Evolutionary conservation across 1,140 invertebrate species (phyloP).

Genomic region (Temnothorax nylanderi): DNA sequence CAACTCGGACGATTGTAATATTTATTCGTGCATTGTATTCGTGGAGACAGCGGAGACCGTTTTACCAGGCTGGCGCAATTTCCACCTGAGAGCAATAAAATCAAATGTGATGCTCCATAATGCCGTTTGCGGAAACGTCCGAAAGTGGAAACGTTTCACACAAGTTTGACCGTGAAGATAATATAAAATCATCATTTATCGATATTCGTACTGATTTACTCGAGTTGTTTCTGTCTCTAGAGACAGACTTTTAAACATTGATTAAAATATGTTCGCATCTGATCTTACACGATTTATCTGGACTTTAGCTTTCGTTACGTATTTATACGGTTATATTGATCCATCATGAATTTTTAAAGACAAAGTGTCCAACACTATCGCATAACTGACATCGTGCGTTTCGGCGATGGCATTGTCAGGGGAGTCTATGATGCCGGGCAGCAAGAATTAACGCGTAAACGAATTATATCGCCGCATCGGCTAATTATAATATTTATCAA

Average conservation of each 20-base stretch:
- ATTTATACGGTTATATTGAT: neutral
- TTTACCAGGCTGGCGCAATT: conserved; percentile 3
- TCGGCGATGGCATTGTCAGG: conserved; percentile 7
- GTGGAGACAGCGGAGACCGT: neutral
- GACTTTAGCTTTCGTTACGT: neutral
- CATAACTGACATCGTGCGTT: conserved; percentile 24
- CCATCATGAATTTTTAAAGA: neutral
- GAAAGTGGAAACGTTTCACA: too few relatives aligned
- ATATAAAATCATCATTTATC: neutral
- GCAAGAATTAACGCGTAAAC: conserved; percentile 62
- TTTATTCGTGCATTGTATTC: conserved; percentile 58
- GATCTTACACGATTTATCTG: neutral
- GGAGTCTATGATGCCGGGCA: neutral
- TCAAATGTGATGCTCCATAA: neutral
- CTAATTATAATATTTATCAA: conserved; percentile 81
- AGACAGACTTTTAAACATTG: neutral
- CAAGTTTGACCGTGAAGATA: neutral
- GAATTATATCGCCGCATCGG: conserved; percentile 67
- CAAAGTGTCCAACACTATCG: neutral
- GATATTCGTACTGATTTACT: neutral
- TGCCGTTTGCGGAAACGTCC: neutral
- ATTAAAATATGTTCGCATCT: neutral
- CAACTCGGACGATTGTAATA: conserved; percentile 70
- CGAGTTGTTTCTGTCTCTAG: neutral
- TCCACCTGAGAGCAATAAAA: neutral